phyloP scores from a whole-genome alignment of 2,113 vertebrate genomes.

The Panurus biarmicus region DNA sequence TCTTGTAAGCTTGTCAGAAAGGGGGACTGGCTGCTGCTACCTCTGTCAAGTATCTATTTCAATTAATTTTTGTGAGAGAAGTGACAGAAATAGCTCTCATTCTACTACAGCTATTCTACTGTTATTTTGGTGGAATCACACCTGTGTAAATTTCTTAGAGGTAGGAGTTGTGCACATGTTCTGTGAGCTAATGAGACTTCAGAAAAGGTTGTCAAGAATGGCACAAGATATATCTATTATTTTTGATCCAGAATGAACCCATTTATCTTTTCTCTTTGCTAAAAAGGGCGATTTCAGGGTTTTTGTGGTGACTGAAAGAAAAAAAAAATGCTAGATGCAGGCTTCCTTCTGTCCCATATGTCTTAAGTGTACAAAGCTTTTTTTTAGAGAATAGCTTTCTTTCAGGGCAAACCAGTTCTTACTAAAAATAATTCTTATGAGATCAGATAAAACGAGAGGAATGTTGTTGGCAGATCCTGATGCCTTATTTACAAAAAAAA shows the following conservation, averaged over 20 bases:
- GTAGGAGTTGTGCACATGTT: neutral
- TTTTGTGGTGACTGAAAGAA: constrained; percentile 14
- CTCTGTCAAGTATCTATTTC: neutral
- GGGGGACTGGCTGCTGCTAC: neutral
- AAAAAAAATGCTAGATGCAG: neutral
- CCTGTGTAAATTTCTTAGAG: neutral
- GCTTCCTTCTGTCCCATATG: constrained; percentile 35
- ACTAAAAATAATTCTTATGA: constrained; percentile 61
- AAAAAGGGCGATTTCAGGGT: constrained; percentile 31
- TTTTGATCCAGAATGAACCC: neutral
- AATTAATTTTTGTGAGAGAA: neutral
- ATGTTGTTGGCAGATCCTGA: constrained; percentile 4
- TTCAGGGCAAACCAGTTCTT: constrained; percentile 53
- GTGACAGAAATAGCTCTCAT: neutral
- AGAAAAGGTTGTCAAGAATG: constrained; percentile 6
- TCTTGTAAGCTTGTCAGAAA: neutral
- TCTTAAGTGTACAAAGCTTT: constrained; percentile 49
- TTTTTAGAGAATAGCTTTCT: constrained; percentile 59
- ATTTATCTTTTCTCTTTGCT: constrained; percentile 30
- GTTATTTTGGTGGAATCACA: neutral
- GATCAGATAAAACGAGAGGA: constrained; percentile 50
- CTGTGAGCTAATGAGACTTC: constrained; percentile 7
- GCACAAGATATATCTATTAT: neutral
- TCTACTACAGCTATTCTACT: neutral
- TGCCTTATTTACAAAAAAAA: constrained; percentile 14